phyloP scores from a whole-genome alignment of 2,797 vertebrate species.

The Oryzias sinensis region DNA sequence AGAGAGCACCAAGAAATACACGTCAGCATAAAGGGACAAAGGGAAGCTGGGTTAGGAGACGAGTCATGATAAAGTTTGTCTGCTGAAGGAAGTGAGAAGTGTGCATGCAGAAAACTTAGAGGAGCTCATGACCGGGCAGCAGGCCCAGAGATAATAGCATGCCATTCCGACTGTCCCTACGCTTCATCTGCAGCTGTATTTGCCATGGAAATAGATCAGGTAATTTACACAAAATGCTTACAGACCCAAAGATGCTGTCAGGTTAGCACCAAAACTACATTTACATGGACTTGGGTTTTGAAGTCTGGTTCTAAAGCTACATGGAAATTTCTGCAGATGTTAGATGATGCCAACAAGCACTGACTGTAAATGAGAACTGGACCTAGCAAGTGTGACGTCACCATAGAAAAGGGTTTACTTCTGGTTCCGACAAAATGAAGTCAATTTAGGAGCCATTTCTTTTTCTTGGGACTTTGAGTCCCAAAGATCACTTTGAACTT shows the following conservation, averaged over 20 bases:
- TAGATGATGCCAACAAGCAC: too few relatives aligned
- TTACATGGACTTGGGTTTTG: background rate
- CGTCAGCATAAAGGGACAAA: background rate
- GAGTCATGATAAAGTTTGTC: constrained; percentile 2
- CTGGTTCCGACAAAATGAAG: too few relatives aligned
- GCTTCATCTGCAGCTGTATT: constrained; percentile 14
- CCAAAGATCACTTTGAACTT: too few relatives aligned
- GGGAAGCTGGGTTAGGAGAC: background rate
- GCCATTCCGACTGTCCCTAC: constrained; percentile 18
- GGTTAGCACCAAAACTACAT: background rate
- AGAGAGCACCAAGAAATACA: background rate
- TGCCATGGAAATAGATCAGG: constrained; percentile 3
- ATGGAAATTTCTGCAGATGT: too few relatives aligned
- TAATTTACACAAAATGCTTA: constrained; percentile 1
- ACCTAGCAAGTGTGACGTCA: too few relatives aligned
- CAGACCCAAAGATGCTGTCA: background rate
- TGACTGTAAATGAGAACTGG: too few relatives aligned
- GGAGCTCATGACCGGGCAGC: constrained; percentile 50
- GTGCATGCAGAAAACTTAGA: constrained; percentile 55
- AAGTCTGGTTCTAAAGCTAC: too few relatives aligned
- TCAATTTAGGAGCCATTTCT: too few relatives aligned
- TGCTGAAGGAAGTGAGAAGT: constrained; percentile 13
- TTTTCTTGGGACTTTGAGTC: too few relatives aligned
- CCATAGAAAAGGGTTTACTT: too few relatives aligned
- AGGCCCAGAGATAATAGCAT: constrained; percentile 31